These are phyloP conservation scores for Haemorhous mexicanus DNA, from an alignment of 2,113 vertebrate genomes.

Conservation along the genomic window DNA sequence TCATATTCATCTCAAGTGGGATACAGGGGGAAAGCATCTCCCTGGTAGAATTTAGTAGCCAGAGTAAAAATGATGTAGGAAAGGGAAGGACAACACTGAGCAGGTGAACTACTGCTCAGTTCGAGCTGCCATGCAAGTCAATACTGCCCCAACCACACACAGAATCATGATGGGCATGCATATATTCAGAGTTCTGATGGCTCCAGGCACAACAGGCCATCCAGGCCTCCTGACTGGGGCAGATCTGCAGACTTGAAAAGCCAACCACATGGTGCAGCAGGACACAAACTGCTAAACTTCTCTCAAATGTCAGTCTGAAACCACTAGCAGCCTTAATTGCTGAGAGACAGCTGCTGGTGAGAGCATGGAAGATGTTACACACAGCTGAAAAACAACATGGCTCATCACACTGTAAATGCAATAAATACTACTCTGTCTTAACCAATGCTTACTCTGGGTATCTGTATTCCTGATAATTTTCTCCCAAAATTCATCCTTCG, in stretches of 20 bases:
- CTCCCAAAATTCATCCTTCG: background rate
- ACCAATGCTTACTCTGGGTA: background rate
- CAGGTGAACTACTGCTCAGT: background rate
- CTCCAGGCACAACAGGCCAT: background rate
- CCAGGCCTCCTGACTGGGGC: background rate
- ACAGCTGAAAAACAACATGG: background rate
- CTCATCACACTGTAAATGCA: background rate
- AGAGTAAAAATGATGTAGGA: background rate
- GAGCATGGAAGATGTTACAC: background rate
- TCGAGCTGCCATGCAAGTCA: accelerated
- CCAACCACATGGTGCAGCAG: accelerated
- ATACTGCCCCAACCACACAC: background rate
- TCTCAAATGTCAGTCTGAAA: background rate
- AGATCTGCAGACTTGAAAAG: background rate
- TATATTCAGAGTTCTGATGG: background rate
- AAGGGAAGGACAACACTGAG: background rate
- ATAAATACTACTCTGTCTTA: background rate
- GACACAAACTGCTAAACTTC: background rate
- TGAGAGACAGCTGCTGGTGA: accelerated
- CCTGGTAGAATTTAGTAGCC: background rate
- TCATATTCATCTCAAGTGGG: background rate
- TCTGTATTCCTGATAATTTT: background rate
- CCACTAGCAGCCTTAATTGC: background rate
- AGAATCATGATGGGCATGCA: background rate
- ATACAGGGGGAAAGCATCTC: background rate